Conservation (phyloP, 2,113 vertebrate species). For the Sinosuthora webbiana region DNA sequence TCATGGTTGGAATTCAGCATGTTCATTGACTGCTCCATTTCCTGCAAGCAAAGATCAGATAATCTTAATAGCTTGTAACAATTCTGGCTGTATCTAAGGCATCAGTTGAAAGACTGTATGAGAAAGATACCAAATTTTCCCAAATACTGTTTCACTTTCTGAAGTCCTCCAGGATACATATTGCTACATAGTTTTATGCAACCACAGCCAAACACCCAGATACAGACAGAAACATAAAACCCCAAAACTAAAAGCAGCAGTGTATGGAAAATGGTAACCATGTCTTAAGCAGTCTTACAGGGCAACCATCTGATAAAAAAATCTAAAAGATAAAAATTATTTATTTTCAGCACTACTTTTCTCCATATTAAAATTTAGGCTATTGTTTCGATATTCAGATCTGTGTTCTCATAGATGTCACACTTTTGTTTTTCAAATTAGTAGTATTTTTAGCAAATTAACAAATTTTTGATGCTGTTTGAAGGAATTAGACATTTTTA, state of each 20-base stretch:
- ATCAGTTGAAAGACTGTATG: background rate
- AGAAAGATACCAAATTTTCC: background rate
- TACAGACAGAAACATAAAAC: background rate
- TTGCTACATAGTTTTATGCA: background rate
- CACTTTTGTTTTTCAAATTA: background rate
- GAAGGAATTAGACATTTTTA: background rate
- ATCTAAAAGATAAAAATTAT: background rate
- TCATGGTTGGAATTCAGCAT: conserved; percentile 99
- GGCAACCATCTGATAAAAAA: background rate
- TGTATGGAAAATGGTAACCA: background rate
- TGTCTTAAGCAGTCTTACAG: conserved; percentile 55
- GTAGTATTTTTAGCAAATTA: background rate
- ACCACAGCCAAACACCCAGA: background rate
- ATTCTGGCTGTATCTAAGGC: background rate
- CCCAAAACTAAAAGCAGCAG: conserved; percentile 5
- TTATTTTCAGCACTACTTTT: background rate
- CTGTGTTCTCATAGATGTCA: background rate
- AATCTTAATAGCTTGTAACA: background rate
- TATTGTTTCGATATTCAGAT: background rate
- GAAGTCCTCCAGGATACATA: background rate
- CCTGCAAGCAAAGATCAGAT: conserved; percentile 74
- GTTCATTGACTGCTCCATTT: conserved; percentile 99
- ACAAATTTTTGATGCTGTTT: background rate
- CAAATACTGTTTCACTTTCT: background rate
- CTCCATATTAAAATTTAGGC: background rate